phyloP scores from a whole-genome alignment of 1,140 invertebrate genomes.

The Psix sp. region DNA sequence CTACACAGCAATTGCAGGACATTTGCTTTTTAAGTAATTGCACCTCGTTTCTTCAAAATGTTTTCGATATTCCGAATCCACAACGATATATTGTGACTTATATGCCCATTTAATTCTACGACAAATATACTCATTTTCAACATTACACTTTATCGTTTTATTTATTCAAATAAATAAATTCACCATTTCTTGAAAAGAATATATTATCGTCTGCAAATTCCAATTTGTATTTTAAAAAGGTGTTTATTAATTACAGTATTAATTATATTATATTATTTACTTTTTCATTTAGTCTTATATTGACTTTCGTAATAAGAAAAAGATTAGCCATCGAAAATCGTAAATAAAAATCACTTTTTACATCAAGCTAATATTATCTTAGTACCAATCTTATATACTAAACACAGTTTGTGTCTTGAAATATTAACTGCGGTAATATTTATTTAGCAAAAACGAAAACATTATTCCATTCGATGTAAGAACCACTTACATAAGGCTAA shows the following conservation, averaged over 20 bases:
- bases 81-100: too few relatives aligned
- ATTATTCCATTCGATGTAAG: slow-evolving; percentile 18
- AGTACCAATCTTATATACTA: slow-evolving; percentile 14
- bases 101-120: slow-evolving; percentile 14
- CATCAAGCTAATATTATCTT: slow-evolving; percentile 29
- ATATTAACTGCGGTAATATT: slow-evolving; percentile 29
- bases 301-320: background rate
- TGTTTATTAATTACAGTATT: too few relatives aligned
- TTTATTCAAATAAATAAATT: too few relatives aligned
- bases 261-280: too few relatives aligned
- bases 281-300: too few relatives aligned
- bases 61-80: slow-evolving; percentile 22
- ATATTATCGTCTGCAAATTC: too few relatives aligned
- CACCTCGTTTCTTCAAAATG: slow-evolving; percentile 6
- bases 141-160: too few relatives aligned
- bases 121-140: slow-evolving; percentile 4
- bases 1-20: slow-evolving; percentile 22
- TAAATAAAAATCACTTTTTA: slow-evolving; percentile 14
- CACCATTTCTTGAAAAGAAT: too few relatives aligned
- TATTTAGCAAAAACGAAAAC: slow-evolving; percentile 21
- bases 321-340: background rate
- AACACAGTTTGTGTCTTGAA: slow-evolving; percentile 11
- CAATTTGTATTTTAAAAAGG: too few relatives aligned
- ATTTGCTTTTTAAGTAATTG: slow-evolving; percentile 36
- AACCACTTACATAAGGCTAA: slow-evolving; percentile 13